Conservation (phyloP, 1,140 invertebrate species). For the Chymomyza costata region DNA sequence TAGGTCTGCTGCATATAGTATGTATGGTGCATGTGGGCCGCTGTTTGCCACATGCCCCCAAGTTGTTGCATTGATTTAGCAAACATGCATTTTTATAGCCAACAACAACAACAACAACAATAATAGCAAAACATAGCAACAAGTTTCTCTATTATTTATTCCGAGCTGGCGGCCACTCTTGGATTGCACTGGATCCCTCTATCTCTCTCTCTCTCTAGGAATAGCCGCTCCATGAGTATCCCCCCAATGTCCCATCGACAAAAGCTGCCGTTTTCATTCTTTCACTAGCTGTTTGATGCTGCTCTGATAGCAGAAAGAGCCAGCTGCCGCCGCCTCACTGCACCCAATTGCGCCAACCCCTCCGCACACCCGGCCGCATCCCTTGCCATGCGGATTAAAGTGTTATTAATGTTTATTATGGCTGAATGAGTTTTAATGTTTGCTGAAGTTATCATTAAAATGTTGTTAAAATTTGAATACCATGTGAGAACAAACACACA, state of each 20-base stretch:
- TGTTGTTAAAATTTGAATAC: slow-evolving; percentile 74
- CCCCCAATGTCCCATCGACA: no score
- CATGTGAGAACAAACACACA: slow-evolving; percentile 52
- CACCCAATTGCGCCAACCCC: slow-evolving; percentile 1
- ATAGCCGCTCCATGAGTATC: slow-evolving; percentile 5
- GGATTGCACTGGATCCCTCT: slow-evolving; percentile 31
- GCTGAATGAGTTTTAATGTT: slow-evolving; percentile 74
- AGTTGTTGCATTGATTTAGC: slow-evolving; percentile 74
- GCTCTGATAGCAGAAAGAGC: slow-evolving; percentile 52
- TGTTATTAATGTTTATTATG: slow-evolving; percentile 74
- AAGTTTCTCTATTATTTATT: slow-evolving; percentile 72
- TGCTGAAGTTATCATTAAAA: slow-evolving; percentile 72
- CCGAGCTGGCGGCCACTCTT: slow-evolving; percentile 41
- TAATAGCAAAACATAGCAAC: slow-evolving; percentile 37
- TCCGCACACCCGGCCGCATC: slow-evolving; percentile 13
- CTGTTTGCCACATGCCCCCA: slow-evolving; percentile 49
- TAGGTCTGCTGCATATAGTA: slow-evolving; percentile 55
- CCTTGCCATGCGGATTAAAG: slow-evolving; percentile 53
- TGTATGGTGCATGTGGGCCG: slow-evolving; percentile 39
- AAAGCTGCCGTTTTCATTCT: neutral
- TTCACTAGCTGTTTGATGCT: slow-evolving; percentile 4
- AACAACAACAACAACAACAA: slow-evolving; percentile 37
- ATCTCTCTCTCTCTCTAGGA: slow-evolving; percentile 10
- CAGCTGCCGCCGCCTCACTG: slow-evolving; percentile 40
- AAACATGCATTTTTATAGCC: slow-evolving; percentile 74